Percentiles rank a stretch among this genome's conserved stretches.
These are phyloP conservation scores for Pelochelys cantorii DNA, from an alignment of 2,797 vertebrate species.

Conservation along the genomic window DNA sequence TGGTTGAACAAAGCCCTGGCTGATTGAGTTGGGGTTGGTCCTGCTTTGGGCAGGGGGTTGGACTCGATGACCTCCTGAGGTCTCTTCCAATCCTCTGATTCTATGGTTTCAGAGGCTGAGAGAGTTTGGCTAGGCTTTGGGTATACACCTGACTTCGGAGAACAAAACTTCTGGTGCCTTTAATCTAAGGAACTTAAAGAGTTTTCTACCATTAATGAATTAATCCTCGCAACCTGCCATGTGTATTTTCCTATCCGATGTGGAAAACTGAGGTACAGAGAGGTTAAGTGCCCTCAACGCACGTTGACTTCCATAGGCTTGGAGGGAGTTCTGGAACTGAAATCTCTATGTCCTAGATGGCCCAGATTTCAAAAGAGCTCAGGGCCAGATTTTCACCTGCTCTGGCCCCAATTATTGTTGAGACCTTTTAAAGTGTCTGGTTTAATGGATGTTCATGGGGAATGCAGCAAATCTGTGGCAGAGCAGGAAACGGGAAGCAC, in stretches of 20 bases:
- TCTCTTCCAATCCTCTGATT: no score
- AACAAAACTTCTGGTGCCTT: not conserved
- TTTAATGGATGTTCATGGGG: conserved; percentile 22
- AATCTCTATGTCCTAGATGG: not conserved
- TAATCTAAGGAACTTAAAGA: not conserved
- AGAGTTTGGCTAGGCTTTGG: fast-evolving
- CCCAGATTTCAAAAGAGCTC: not conserved
- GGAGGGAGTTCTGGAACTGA: not conserved
- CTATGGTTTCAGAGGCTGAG: not conserved
- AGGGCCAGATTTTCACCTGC: not conserved
- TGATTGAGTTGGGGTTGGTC: no score
- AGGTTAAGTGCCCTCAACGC: not conserved
- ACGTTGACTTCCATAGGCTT: not conserved
- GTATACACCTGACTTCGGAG: not conserved
- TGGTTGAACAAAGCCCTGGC: not conserved
- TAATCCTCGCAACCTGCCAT: not conserved
- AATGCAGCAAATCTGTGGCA: not conserved
- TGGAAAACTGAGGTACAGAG: not conserved
- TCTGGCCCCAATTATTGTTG: not conserved
- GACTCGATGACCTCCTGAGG: no score
- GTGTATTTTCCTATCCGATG: not conserved
- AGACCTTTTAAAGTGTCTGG: not conserved
- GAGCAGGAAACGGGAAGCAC: not conserved
- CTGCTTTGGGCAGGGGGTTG: no score
- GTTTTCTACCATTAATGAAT: not conserved